Percentiles rank a stretch among this genome's conserved stretches.
phyloP scores from a whole-genome alignment of 2,888 invertebrate genomes.

The Anticlea derivata region DNA sequence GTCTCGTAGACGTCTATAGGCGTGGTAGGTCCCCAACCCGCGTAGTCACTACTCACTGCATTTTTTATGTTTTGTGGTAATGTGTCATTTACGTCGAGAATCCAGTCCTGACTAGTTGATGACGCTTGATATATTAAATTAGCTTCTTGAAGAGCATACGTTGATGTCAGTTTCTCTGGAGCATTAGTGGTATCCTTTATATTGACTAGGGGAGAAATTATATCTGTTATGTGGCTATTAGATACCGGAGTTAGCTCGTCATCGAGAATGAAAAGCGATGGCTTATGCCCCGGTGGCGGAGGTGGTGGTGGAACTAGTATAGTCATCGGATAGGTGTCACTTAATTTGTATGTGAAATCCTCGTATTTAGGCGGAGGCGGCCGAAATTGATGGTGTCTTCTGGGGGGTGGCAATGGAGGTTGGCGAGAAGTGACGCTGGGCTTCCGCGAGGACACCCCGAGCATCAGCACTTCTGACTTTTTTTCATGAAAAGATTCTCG shows the following conservation, averaged over 20 bases:
- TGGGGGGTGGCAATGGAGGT: constrained; percentile 56
- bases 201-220: constrained; percentile 45
- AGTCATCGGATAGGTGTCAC: constrained; percentile 85
- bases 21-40: constrained; percentile 79
- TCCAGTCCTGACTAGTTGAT: constrained; percentile 78
- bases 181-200: constrained; percentile 48
- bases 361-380: constrained; percentile 70
- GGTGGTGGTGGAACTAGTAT: constrained; percentile 88
- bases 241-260: constrained; percentile 52
- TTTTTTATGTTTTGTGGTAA: constrained; percentile 50
- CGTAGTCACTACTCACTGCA: constrained; percentile 73
- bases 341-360: constrained; percentile 77
- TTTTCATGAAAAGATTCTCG: constrained; percentile 79
- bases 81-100: constrained; percentile 57
- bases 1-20: constrained; percentile 58
- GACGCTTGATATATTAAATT: constrained; percentile 87
- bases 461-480: constrained; percentile 87
- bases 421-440: constrained; percentile 83
- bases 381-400: constrained; percentile 48
- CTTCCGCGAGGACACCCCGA: constrained; percentile 88
- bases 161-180: constrained; percentile 57
- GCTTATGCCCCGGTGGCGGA: constrained; percentile 72
- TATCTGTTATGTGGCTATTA: constrained; percentile 46
- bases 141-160: constrained; percentile 84
- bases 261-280: constrained; percentile 58